Evolutionary conservation across 1,140 invertebrate genomes (phyloP), one percentile per base, ranked within the genome.

Genomic region (Drusus annulatus): DNA sequence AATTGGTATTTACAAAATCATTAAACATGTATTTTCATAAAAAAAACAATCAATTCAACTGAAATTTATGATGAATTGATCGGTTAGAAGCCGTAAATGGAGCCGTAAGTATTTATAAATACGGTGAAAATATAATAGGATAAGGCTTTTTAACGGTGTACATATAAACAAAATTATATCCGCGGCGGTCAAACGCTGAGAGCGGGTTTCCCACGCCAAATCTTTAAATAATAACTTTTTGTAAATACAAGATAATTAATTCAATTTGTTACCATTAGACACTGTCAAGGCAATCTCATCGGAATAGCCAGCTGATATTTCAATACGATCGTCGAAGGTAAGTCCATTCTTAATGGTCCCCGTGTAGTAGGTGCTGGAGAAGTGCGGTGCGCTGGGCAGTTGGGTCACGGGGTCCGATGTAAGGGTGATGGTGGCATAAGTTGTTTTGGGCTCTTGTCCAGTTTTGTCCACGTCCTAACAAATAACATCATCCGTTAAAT

Each of bases 391-490:
- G 4, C 21, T 13, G 21, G 69, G 69, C 23, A 83, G 28, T 76
- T 78, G 28, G 15, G 73, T 54, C 19, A 10, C 6, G 13, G 82
- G 79, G 63, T 83, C 71, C 2, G 79, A 80, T 50, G 21, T 56
- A 17, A 83, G 54, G n/a, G 51, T 76, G 36, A 81, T 56, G 28
- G 69, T 79, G 1, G 54, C 73, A 6, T 1, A 16, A 15, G 15
- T 16, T 16, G 58, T 80, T 7, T 4, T 13, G 36, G 65, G 75
- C 0, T 50, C 21, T 45, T 79, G 56, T 3, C 54, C 79, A 0
- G 82, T 83, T 15, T 21, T n/a, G 58, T 83, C 82, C 17, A 73
- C 58, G 54, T 83, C 82, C 82, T 83, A 16, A 3, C 56, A 77
- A 4, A 45, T 71, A n/a, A 16, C 16, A 71, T 2, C 1, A 36